Conservation (phyloP, 2,113 vertebrate genomes). For the Trichechus manatus region DNA sequence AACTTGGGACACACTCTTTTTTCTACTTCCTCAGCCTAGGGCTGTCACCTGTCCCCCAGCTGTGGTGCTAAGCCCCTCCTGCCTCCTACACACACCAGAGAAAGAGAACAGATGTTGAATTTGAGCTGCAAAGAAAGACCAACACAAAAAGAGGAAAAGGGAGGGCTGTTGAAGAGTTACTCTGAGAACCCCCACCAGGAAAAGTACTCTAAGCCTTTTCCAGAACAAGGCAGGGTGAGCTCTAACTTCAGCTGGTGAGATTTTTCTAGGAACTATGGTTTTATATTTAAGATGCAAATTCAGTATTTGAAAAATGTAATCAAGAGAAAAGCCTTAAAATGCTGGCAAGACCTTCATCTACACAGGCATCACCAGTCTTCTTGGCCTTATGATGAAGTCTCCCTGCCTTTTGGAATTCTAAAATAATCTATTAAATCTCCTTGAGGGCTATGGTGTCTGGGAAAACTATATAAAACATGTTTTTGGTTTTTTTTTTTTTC, state of each 20-base stretch:
- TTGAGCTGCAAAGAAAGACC: slow-evolving; percentile 37
- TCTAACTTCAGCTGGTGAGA: slow-evolving; percentile 48
- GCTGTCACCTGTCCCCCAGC: slow-evolving; percentile 75
- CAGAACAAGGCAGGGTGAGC: slow-evolving; percentile 33
- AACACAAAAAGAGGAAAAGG: slow-evolving; percentile 49
- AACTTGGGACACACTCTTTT: slow-evolving; percentile 59
- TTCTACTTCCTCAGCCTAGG: slow-evolving; percentile 62
- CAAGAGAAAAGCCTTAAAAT: slow-evolving; percentile 56
- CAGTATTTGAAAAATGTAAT: background rate
- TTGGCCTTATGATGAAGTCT: background rate
- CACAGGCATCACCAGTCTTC: slow-evolving; percentile 7
- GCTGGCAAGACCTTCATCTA: background rate
- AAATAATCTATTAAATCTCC: slow-evolving; percentile 41
- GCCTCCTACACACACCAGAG: background rate
- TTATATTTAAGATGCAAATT: slow-evolving; percentile 50
- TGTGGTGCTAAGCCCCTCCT: slow-evolving; percentile 47
- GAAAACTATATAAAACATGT: background rate
- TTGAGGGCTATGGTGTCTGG: background rate
- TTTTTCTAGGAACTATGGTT: slow-evolving; percentile 39
- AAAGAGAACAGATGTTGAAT: slow-evolving; percentile 66
- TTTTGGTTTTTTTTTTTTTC: background rate
- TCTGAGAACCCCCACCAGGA: slow-evolving; percentile 60
- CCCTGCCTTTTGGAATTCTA: slow-evolving; percentile 16
- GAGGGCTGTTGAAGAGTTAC: background rate
- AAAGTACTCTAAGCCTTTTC: slow-evolving; percentile 38